These are phyloP conservation scores for Corbicula japonica DNA, from an alignment of 2,888 invertebrate species.

Conservation along the genomic window DNA sequence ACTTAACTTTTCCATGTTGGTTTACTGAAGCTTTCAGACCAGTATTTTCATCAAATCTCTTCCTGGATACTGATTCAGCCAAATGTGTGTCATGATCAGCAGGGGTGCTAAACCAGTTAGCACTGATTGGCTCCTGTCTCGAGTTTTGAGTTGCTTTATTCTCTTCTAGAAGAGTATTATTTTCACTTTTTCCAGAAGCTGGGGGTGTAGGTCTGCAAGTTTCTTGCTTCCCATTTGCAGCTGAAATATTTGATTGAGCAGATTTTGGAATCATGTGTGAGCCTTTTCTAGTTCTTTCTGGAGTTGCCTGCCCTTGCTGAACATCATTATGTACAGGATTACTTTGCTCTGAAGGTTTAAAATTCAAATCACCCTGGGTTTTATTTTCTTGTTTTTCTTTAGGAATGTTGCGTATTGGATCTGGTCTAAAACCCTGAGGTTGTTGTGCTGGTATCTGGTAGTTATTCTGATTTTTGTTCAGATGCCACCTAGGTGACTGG, in stretches of 20 bases:
- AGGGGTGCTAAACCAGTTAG: slow-evolving; percentile 73
- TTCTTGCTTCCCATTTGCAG: too few relatives aligned
- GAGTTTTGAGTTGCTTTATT: too few relatives aligned
- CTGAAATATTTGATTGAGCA: too few relatives aligned
- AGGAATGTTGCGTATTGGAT: slow-evolving; percentile 46
- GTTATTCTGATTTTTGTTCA: slow-evolving; percentile 50
- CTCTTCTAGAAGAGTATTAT: too few relatives aligned
- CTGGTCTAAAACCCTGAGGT: slow-evolving; percentile 59
- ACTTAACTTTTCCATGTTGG: slow-evolving; percentile 8
- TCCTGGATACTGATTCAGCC: slow-evolving; percentile 49
- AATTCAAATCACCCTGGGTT: background rate
- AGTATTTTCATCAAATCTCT: slow-evolving; percentile 8
- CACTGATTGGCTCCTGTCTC: slow-evolving; percentile 65
- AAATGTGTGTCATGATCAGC: slow-evolving; percentile 70
- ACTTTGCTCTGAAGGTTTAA: background rate
- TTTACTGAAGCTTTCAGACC: slow-evolving; percentile 4
- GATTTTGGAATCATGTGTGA: slow-evolving; percentile 35
- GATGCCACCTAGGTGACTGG: slow-evolving; percentile 70
- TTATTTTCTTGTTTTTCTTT: slow-evolving; percentile 23
- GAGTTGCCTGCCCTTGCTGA: background rate
- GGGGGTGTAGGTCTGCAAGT: too few relatives aligned
- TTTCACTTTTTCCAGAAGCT: too few relatives aligned
- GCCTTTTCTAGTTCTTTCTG: background rate
- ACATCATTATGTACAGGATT: slow-evolving; percentile 1
- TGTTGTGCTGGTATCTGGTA: slow-evolving; percentile 24